phyloP scores from a whole-genome alignment of 2,888 invertebrate species.

The Diaprepes abbreviatus region DNA sequence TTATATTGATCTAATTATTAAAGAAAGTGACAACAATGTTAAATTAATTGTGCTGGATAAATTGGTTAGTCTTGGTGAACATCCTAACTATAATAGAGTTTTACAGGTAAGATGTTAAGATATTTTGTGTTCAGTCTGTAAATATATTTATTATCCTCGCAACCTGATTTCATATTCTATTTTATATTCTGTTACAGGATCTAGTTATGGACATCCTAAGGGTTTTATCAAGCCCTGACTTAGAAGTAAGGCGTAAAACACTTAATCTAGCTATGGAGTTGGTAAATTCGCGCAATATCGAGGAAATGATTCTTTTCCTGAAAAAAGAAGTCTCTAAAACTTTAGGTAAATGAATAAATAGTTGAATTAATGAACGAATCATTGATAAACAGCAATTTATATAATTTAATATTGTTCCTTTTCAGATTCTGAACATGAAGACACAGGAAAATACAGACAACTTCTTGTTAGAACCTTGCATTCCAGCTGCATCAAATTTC shows the following conservation, averaged over 20 bases:
- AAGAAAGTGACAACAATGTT: conserved; percentile 99
- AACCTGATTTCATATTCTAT: too few relatives aligned
- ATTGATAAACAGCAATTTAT: too few relatives aligned
- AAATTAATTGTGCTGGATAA: conserved; percentile 98
- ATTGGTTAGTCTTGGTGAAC: conserved; percentile 87
- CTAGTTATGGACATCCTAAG: conserved; percentile 98
- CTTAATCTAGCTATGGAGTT: conserved; percentile 82
- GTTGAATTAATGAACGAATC: too few relatives aligned
- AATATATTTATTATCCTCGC: too few relatives aligned
- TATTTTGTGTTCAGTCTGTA: too few relatives aligned
- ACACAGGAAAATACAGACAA: conserved; percentile 95
- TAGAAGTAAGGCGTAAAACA: conserved; percentile 78
- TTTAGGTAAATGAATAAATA: conserved; percentile 35
- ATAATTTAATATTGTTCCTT: too few relatives aligned
- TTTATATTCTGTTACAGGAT: conserved; percentile 69
- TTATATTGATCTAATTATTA: conserved; percentile 99
- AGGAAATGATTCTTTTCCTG: conserved; percentile 93
- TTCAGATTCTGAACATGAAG: conserved; percentile 89
- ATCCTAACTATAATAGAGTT: conserved; percentile 87
- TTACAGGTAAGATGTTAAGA: conserved; percentile 41
- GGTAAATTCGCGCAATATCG: conserved; percentile 91
- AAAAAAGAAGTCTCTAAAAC: conserved; percentile 95
- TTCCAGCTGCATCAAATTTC: conserved; percentile 93
- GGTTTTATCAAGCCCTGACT: conserved; percentile 91
- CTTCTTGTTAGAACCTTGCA: conserved; percentile 95